Evolutionary conservation across 2,888 invertebrate species (phyloP).

Genomic region (Tetrapedia diversipes): DNA sequence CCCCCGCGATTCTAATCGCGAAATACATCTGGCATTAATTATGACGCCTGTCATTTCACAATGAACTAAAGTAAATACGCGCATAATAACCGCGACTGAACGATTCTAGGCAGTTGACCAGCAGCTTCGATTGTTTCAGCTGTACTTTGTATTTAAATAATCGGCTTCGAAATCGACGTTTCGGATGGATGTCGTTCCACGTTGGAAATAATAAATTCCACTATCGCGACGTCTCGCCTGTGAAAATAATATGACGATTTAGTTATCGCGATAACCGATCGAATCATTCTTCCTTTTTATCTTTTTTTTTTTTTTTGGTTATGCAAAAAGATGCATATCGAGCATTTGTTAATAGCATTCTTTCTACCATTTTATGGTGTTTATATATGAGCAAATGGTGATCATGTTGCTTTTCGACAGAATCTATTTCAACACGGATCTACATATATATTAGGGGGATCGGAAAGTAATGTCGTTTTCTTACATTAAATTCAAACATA

Average conservation of each 20-base stretch:
- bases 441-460: no score
- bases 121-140: slow-evolving; percentile 32
- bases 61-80: slow-evolving; percentile 57
- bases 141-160: slow-evolving; percentile 45
- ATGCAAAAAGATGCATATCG: no score
- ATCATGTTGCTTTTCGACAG: no score
- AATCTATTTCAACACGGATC: no score
- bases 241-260: background rate
- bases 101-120: slow-evolving; percentile 41
- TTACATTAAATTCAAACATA: no score
- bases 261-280: background rate
- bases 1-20: slow-evolving; percentile 53
- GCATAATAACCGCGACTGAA: slow-evolving; percentile 49
- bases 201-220: slow-evolving; percentile 42
- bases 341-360: no score
- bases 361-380: no score
- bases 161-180: slow-evolving; percentile 27
- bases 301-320: no score
- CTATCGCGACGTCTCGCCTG: slow-evolving; percentile 11
- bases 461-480: no score
- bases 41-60: slow-evolving; percentile 44
- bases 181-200: slow-evolving; percentile 8
- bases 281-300: no score
- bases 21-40: slow-evolving; percentile 62
- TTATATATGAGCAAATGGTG: no score